Evolutionary conservation across 2,888 invertebrate genomes (phyloP).

Genomic region (Caenorhabditis drosophilae): DNA sequence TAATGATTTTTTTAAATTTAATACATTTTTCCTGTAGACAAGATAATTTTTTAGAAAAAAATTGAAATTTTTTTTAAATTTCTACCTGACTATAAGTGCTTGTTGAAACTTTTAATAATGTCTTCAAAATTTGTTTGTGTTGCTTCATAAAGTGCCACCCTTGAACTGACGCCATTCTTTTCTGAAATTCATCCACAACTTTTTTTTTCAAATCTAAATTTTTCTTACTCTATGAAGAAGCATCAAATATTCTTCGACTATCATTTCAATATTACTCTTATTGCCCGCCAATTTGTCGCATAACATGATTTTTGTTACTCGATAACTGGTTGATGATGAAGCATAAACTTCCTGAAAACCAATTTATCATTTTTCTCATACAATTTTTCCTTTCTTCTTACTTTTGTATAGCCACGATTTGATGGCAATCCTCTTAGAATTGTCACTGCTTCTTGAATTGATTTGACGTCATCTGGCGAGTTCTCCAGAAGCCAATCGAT

Average conservation of each 20-base stretch:
- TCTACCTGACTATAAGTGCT: constrained; percentile 78
- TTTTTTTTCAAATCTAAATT: no score
- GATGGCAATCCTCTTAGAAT: constrained; percentile 41
- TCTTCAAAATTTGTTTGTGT: constrained; percentile 75
- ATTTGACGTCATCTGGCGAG: constrained; percentile 46
- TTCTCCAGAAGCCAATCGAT: constrained; percentile 37
- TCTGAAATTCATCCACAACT: constrained; percentile 62
- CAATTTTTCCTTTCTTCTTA: neutral
- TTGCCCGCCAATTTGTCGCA: constrained; percentile 44
- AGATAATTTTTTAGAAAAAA: no score
- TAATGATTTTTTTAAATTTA: constrained; percentile 75
- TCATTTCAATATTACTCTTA: constrained; percentile 42
- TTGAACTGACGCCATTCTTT: constrained; percentile 69
- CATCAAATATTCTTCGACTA: constrained; percentile 42
- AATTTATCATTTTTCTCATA: neutral
- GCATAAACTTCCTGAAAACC: constrained; percentile 37
- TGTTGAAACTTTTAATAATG: constrained; percentile 76
- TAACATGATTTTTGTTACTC: constrained; percentile 41
- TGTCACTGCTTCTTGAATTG: constrained; percentile 39
- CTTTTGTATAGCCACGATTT: constrained; percentile 42
- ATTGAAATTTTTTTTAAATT: no score
- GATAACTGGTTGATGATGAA: constrained; percentile 29
- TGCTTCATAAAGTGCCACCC: constrained; percentile 74
- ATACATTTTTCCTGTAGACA: no score
- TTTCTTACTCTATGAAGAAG: constrained; percentile 29